Conservation (phyloP, 2,113 vertebrate species). For the Tetrao urogallus region DNA sequence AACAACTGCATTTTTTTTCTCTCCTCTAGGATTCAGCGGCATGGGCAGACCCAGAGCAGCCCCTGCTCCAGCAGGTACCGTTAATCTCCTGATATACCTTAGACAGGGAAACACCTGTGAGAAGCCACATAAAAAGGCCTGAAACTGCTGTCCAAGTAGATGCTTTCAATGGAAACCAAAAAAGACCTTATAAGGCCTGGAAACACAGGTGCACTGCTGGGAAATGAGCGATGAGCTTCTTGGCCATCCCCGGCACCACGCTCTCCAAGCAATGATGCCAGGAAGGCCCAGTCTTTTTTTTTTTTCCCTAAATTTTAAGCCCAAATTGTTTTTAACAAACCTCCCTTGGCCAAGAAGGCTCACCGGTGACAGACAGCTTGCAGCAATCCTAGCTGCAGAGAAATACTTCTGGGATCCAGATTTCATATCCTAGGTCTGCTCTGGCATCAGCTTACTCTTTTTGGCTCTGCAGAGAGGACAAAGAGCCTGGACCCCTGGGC, state of each 20-base stretch:
- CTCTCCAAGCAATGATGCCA: accelerated
- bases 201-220: background rate
- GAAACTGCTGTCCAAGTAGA: background rate
- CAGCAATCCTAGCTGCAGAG: background rate
- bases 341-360: background rate
- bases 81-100: background rate
- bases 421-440: background rate
- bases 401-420: background rate
- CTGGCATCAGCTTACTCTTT: background rate
- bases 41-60: background rate
- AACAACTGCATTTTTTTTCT: background rate
- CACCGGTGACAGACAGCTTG: background rate
- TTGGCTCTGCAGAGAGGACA: background rate
- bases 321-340: background rate
- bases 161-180: background rate
- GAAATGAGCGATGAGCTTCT: background rate
- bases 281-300: background rate
- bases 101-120: background rate
- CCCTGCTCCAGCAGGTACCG: background rate
- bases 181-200: background rate
- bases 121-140: background rate
- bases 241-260: background rate
- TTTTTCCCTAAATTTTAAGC: background rate
- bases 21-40: background rate
- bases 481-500: background rate